phyloP scores from a whole-genome alignment of 2,113 vertebrate species.

The Passer domesticus region DNA sequence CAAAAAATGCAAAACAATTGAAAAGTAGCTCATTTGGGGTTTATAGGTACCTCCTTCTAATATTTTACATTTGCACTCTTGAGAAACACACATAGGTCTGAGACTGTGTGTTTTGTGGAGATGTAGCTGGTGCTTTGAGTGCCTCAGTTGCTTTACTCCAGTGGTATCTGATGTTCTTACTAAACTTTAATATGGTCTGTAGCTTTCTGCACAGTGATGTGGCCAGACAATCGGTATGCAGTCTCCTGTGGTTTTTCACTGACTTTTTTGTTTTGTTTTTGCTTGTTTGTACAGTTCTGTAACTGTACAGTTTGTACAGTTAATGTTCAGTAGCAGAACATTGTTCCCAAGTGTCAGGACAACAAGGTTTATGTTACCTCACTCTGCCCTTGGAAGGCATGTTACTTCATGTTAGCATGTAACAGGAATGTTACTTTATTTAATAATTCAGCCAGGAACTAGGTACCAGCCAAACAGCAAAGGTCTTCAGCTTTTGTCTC shows the following conservation, averaged over 20 bases:
- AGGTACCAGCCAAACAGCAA: background rate
- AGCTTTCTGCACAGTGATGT: background rate
- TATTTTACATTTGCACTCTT: background rate
- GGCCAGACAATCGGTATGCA: background rate
- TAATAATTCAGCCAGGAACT: background rate
- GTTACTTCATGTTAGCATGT: background rate
- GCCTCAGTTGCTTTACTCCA: background rate
- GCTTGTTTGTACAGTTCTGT: background rate
- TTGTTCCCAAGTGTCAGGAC: background rate
- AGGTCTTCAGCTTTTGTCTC: background rate
- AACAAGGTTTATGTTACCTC: background rate
- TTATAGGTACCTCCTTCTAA: background rate
- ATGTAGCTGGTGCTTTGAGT: background rate
- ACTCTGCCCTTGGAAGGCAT: background rate
- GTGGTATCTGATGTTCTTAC: background rate
- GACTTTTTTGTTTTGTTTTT: background rate
- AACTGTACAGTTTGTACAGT: background rate
- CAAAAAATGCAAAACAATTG: background rate
- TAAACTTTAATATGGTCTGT: rapidly evolving
- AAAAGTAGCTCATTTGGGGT: background rate
- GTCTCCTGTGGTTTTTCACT: background rate
- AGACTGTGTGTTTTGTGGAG: background rate
- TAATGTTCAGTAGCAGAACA: background rate
- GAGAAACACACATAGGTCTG: background rate
- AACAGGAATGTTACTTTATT: background rate